Evolutionary conservation across 2,113 vertebrate species (phyloP).

Genomic region (Variabilichromis moorii): DNA sequence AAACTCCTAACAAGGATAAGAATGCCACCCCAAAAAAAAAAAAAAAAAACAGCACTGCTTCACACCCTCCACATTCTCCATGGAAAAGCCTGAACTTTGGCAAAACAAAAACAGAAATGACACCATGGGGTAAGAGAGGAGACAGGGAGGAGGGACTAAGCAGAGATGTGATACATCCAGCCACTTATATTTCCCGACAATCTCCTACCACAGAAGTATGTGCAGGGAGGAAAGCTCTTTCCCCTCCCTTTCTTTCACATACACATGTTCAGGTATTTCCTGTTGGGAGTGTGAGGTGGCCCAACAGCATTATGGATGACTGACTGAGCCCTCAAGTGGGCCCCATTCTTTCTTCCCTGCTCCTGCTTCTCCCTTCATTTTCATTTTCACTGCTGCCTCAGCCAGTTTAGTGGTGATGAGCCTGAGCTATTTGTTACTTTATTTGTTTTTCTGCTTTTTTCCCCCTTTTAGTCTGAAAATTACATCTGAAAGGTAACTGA

Average conservation of each 20-base stretch:
- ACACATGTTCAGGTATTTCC: slow-evolving; percentile 47
- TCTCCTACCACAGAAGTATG: background rate
- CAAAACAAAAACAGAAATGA: background rate
- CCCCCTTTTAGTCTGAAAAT: background rate
- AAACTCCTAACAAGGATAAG: background rate
- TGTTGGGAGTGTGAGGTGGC: slow-evolving; percentile 40
- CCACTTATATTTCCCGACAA: slow-evolving; percentile 5
- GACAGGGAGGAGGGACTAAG: background rate
- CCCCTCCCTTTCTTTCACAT: background rate
- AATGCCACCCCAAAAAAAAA: background rate
- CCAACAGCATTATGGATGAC: slow-evolving; percentile 39
- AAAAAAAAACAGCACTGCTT: background rate
- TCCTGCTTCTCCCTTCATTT: background rate
- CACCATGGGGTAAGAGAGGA: background rate
- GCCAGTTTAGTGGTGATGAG: background rate
- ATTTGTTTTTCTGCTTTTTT: background rate
- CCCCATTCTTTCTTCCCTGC: slow-evolving; percentile 13
- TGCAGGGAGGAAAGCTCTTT: background rate
- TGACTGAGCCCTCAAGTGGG: slow-evolving; percentile 33
- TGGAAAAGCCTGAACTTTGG: slow-evolving; percentile 3
- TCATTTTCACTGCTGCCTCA: background rate
- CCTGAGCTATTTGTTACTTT: background rate
- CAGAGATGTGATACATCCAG: background rate
- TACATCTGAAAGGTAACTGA: background rate
- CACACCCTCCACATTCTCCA: background rate